Base-by-base conservation (phyloP, 2,888 invertebrate species). In the Sylvicola fuscatus region DNA sequence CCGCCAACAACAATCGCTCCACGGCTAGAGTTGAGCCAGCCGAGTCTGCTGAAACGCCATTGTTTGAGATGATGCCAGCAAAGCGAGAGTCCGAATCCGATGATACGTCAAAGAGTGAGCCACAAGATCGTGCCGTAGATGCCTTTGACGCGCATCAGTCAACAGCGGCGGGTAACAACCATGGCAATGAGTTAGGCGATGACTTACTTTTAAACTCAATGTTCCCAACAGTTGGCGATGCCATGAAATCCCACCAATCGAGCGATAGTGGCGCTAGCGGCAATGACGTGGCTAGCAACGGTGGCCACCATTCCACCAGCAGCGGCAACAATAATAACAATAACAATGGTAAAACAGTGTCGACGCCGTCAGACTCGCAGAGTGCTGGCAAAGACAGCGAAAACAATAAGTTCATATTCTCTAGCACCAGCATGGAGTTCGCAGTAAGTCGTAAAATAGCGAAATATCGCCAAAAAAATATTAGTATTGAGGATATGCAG, bases 381-480 rank as follows among this genome's bases (percentile, higher is more conserved):
- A 33, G 32, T 12, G 35, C 32, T 8, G 37, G 33, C 33, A 21
- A 21, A 8, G 21, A 21, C 21, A 21, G 21, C 21, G 21, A 21
- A 27, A 37, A 34, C 15, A 21, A 33, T 28, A 35, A 38, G 30
- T 38, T 36, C 29, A 38, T 38, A 30, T 41, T 41, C 33, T 33
- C 39, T 14, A 41, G 73, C 14, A 69, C 77, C 12, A 75, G 78
- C 8, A 78, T 82, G 68, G 83, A 83, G 51, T 83, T 83, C 54
- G 81, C 82, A 0, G 83, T 82, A 1, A 82, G 82, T 1, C 60
- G 82, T 48, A 82, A 82, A 1, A 58, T 83, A 15, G 82, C 81
- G 15, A 81, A 80, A 56, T 83, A 81, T 50, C 63, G 82, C 32
- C 66, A 79, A 43, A 64, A 75, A 41, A 34, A 36, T 27, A 28